Conservation (phyloP, 2,113 vertebrate species). For the Prionailurus bengalensis region DNA sequence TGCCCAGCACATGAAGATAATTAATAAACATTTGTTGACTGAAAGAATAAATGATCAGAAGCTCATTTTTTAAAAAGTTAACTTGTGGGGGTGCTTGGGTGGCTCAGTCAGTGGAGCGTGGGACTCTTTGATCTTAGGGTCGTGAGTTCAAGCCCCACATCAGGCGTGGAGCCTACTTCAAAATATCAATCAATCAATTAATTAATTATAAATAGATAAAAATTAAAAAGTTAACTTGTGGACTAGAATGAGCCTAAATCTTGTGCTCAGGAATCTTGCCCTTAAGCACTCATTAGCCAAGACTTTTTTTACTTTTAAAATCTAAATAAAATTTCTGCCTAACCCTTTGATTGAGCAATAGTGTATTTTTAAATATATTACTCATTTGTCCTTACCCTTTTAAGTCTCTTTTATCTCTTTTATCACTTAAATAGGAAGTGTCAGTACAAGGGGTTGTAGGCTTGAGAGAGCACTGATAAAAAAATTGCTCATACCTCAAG, state of each 20-base stretch:
- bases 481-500: background rate
- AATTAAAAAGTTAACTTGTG: background rate
- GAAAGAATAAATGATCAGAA: background rate
- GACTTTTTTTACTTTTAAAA: background rate
- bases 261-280: background rate
- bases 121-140: no score
- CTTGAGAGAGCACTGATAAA: background rate
- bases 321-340: background rate
- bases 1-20: background rate
- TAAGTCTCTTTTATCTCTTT: background rate
- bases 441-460: background rate
- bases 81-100: background rate
- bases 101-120: no score
- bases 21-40: background rate
- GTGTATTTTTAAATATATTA: background rate
- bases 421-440: background rate
- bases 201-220: no score
- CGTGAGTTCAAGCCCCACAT: no score
- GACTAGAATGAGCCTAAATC: constrained; percentile 25
- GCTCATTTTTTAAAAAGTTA: constrained; percentile 3
- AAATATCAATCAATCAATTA: no score
- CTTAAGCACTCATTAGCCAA: background rate
- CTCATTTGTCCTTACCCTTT: background rate
- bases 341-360: background rate
- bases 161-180: no score